phyloP scores from a whole-genome alignment of 1,140 invertebrate species.

The Drosophila obscura region DNA sequence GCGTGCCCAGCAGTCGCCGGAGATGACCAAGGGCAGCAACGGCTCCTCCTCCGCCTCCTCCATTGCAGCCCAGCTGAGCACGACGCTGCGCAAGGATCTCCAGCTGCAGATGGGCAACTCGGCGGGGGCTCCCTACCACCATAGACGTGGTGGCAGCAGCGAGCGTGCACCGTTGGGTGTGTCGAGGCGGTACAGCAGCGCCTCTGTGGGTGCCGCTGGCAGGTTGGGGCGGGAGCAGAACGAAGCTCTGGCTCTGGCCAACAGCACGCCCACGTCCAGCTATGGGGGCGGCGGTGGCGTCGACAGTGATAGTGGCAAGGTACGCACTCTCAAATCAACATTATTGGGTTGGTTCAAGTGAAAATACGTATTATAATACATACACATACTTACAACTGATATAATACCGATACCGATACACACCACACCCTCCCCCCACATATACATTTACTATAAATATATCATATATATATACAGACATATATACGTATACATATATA shows the following conservation, averaged over 20 bases:
- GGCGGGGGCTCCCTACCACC: constrained; percentile 35
- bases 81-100: constrained; percentile 76
- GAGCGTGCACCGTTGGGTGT: constrained; percentile 32
- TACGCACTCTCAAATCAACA: constrained; percentile 87
- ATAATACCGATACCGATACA: constrained; percentile 69
- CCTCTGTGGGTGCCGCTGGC: constrained; percentile 54
- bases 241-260: constrained; percentile 75
- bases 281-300: constrained; percentile 80
- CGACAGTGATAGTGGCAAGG: constrained; percentile 86
- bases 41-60: constrained; percentile 42
- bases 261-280: constrained; percentile 81
- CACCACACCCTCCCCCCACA: constrained; percentile 4
- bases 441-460: constrained; percentile 7
- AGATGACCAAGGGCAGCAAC: constrained; percentile 42
- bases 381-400: constrained; percentile 65
- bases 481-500: constrained; percentile 50
- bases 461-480: constrained; percentile 5
- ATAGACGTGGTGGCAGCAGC: constrained; percentile 38
- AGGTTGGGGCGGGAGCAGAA: constrained; percentile 50
- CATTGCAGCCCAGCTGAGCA: constrained; percentile 72
- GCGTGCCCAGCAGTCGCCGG: constrained; percentile 65
- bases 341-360: constrained; percentile 88
- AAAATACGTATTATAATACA: constrained; percentile 57
- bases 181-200: constrained; percentile 74
- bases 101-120: constrained; percentile 54